Conservation (phyloP, 1,140 invertebrate genomes). For the Aphelenchoides besseyi region DNA sequence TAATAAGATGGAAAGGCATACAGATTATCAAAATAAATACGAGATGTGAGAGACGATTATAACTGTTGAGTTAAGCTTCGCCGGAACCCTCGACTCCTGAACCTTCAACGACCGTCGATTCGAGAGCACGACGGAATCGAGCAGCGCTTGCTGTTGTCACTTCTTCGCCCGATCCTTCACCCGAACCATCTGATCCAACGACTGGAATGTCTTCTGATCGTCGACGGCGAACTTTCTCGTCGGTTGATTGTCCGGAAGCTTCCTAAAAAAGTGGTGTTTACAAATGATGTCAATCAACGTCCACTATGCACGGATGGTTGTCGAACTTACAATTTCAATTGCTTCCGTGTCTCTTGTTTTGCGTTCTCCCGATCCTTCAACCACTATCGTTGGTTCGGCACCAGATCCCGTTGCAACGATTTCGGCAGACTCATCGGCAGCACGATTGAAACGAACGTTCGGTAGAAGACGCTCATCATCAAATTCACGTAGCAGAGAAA, state of each 20-base stretch:
- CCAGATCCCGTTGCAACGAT: neutral
- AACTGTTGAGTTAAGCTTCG: too few relatives aligned
- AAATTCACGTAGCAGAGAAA: conserved; percentile 12
- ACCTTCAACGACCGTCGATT: neutral
- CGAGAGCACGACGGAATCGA: neutral
- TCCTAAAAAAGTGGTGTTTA: neutral
- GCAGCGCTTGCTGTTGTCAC: neutral
- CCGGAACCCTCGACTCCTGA: neutral
- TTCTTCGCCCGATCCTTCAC: neutral
- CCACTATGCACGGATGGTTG: too few relatives aligned
- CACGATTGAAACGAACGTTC: neutral
- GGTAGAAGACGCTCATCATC: conserved; percentile 10
- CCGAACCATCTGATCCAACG: neutral
- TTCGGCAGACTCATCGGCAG: conserved; percentile 12
- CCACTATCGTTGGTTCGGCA: too few relatives aligned
- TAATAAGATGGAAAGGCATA: too few relatives aligned
- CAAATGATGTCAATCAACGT: neutral
- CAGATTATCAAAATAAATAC: too few relatives aligned
- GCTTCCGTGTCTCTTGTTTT: neutral
- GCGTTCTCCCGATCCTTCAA: conserved; percentile 1
- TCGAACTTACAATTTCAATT: neutral
- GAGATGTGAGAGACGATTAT: too few relatives aligned
- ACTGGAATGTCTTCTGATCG: neutral
- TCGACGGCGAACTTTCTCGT: neutral
- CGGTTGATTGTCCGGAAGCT: neutral